These are phyloP conservation scores for Sisyra nigra DNA, from an alignment of 2,888 invertebrate genomes.

Conservation along the genomic window DNA sequence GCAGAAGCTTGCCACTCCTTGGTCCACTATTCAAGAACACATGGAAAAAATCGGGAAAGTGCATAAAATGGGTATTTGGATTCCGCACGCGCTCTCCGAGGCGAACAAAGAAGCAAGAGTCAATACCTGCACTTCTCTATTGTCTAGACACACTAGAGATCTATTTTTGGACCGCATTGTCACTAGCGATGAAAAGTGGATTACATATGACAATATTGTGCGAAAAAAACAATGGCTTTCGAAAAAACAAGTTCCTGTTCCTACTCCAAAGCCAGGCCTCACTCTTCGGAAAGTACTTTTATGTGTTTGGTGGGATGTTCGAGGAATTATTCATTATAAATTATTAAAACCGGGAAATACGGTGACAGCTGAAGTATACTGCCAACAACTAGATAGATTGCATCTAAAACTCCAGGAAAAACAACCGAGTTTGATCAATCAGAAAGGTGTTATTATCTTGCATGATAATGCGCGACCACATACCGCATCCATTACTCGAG, in stretches of 20 bases:
- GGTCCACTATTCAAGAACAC: too few relatives aligned
- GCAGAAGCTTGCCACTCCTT: too few relatives aligned
- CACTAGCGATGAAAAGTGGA: background rate
- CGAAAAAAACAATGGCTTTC: background rate
- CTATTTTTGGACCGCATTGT: background rate
- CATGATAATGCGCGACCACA: too few relatives aligned
- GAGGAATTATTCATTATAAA: constrained; percentile 11
- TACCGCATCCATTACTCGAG: too few relatives aligned
- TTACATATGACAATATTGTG: background rate
- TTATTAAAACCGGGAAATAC: constrained; percentile 3
- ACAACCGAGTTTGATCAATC: too few relatives aligned
- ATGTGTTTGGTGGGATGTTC: constrained; percentile 13
- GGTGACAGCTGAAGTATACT: background rate
- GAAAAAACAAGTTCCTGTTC: constrained; percentile 8
- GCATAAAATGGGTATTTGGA: background rate
- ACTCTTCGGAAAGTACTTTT: too few relatives aligned
- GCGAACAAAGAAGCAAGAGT: background rate
- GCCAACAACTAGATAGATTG: background rate
- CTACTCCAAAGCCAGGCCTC: too few relatives aligned
- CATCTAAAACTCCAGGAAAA: background rate
- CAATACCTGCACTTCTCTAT: background rate
- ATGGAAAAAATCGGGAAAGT: background rate
- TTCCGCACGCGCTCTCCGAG: background rate
- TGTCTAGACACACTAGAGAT: background rate
- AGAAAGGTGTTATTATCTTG: too few relatives aligned